Conservation (phyloP, 2,888 invertebrate genomes). For the Anticlea derivata region DNA sequence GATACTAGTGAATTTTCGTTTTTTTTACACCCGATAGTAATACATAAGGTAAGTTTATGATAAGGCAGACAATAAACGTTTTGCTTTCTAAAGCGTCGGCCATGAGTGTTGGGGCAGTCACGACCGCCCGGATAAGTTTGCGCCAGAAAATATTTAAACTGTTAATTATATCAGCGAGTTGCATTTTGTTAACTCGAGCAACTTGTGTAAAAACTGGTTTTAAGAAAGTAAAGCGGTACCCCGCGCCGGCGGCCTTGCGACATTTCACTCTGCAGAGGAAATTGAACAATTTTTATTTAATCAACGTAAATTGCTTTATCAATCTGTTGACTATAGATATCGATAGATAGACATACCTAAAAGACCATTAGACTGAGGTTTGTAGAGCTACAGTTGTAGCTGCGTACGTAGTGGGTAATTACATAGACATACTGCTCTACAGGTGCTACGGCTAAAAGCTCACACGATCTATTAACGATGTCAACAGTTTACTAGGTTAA, state of each 20-base stretch:
- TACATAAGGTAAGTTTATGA: constrained; percentile 66
- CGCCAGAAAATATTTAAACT: constrained; percentile 53
- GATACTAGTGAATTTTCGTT: constrained; percentile 61
- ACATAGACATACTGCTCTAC: not conserved
- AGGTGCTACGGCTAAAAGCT: constrained; percentile 7
- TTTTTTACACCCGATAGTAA: constrained; percentile 53
- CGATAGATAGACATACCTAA: not conserved
- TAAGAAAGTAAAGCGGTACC: constrained; percentile 65
- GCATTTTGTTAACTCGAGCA: constrained; percentile 41
- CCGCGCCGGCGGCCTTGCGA: constrained; percentile 51
- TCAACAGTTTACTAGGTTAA: too few relatives aligned
- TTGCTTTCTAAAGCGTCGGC: constrained; percentile 79
- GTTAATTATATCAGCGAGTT: constrained; percentile 43
- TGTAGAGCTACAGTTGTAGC: too few relatives aligned
- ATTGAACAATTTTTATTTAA: constrained; percentile 47
- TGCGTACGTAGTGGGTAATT: not conserved
- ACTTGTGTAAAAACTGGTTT: constrained; percentile 60
- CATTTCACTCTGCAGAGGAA: constrained; percentile 63
- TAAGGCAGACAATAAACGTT: constrained; percentile 64
- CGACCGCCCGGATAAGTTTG: constrained; percentile 59
- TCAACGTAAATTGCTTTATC: constrained; percentile 35
- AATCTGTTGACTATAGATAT: not conserved
- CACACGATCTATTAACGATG: too few relatives aligned
- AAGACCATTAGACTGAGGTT: too few relatives aligned
- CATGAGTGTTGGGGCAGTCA: constrained; percentile 76